Evolutionary conservation across 2,113 vertebrate genomes (phyloP).

Genomic region (Caranx melampygus): DNA sequence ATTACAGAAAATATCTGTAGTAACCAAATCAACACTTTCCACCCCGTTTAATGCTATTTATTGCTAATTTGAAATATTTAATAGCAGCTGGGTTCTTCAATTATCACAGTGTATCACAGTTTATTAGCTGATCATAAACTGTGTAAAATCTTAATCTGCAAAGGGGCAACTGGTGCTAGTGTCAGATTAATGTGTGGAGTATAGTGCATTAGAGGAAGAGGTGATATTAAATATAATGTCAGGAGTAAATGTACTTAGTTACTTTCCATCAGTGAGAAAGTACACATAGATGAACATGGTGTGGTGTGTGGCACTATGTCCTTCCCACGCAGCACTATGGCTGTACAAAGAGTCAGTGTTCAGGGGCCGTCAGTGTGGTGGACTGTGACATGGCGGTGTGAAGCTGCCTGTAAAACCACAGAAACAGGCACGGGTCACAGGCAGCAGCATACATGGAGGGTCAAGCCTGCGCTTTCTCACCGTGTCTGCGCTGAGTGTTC

Average conservation of each 20-base stretch:
- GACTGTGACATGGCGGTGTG: constrained; percentile 71
- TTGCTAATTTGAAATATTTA: no score
- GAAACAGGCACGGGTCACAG: constrained; percentile 79
- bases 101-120: no score
- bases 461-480: constrained; percentile 71
- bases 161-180: background rate
- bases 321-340: constrained; percentile 64
- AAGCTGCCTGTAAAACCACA: constrained; percentile 80
- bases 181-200: background rate
- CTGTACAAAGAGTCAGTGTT: constrained; percentile 80
- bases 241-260: background rate
- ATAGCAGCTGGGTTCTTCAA: no score
- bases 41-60: no score
- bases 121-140: no score
- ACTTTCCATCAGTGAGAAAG: constrained; percentile 37
- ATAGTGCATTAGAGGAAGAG: background rate
- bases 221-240: background rate
- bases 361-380: constrained; percentile 65
- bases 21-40: no score
- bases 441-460: constrained; percentile 69
- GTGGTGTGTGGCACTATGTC: constrained; percentile 37
- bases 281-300: constrained; percentile 16
- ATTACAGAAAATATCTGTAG: no score
- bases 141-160: no score
- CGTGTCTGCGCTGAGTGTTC: constrained; percentile 53